Conservation (phyloP, 1,140 invertebrate species). For the Penaeus vannamei region DNA sequence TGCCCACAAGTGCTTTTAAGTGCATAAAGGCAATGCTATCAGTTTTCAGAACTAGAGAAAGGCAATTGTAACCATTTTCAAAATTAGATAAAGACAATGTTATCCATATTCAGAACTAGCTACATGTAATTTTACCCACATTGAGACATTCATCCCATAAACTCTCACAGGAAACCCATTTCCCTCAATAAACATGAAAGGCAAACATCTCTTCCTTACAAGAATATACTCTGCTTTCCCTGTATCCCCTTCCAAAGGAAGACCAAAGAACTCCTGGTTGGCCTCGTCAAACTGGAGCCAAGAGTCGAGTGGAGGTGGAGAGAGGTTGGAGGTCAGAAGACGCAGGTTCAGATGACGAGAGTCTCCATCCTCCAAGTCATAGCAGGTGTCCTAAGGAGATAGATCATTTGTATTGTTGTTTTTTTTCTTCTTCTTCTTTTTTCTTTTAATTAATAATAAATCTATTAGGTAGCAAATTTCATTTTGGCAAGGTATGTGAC, state of each 20-base stretch:
- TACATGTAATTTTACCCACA: no score
- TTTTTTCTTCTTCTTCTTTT: neutral
- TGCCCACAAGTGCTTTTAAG: no score
- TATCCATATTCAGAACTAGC: no score
- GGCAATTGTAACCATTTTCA: no score
- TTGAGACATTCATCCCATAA: no score
- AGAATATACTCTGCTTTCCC: constrained; percentile 84
- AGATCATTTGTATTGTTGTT: constrained; percentile 54
- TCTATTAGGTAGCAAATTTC: no score
- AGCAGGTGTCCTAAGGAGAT: constrained; percentile 85
- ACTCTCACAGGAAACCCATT: no score
- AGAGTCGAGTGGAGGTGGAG: constrained; percentile 78
- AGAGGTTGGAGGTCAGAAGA: constrained; percentile 80
- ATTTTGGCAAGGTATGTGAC: no score
- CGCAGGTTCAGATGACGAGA: constrained; percentile 82
- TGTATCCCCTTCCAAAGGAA: constrained; percentile 80
- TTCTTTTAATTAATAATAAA: neutral
- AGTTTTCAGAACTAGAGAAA: no score
- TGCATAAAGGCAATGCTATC: no score
- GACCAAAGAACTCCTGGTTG: constrained; percentile 91
- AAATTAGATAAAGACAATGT: no score
- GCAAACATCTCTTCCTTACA: constrained; percentile 72
- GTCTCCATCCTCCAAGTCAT: constrained; percentile 87
- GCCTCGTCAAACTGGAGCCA: constrained; percentile 92
- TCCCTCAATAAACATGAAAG: neutral